Evolutionary conservation across 2,113 vertebrate species (phyloP), one percentile per base, ranked within the genome.

Genomic region (Prionailurus bengalensis): DNA sequence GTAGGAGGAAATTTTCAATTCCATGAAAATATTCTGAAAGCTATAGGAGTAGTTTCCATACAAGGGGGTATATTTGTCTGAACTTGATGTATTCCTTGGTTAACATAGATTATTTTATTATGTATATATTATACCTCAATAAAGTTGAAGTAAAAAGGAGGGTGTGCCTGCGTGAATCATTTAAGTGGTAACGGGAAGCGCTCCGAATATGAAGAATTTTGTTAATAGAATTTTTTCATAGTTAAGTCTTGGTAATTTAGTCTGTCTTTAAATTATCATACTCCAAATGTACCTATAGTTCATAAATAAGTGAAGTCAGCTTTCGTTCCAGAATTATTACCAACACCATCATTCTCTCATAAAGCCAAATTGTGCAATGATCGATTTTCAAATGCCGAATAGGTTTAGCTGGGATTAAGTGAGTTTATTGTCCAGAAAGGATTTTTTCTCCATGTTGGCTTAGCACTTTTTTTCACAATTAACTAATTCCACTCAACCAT

Each of bases 401-500:
- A 95, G 21, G 6, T 84, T 45, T 53, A 71, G 6, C 4, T 94
- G 15, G 2, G 29, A 45, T 71, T 68, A 76, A 48, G 4, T 68
- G 7, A 70, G 1, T 61, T 65, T 58, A n/a, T 71, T 45, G 11
- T 1, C n/a, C 12, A 94, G 63, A 61, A 85, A 0, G 53, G 1
- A n/a, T 19, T 11, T 65, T 63, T 39, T 23, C 3, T 42, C 2
- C 36, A 4, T 42, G 9, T 71, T 13, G 19, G 8, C 7, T 90
- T 61, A 93, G 1, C 10, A 19, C 11, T 84, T 61, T 74, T 74
- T 71, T 61, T 89, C 25, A 65, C 91, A 93, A 80, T 83, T 86
- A 87, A 45, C 25, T 90, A 83, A 74, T 73, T 87, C 4, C 68
- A 3, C 10, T 48, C 3, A 53, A 39, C 9, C 7, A 61, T 4